Conservation (phyloP, 2,113 vertebrate genomes). For the Abramis brama region DNA sequence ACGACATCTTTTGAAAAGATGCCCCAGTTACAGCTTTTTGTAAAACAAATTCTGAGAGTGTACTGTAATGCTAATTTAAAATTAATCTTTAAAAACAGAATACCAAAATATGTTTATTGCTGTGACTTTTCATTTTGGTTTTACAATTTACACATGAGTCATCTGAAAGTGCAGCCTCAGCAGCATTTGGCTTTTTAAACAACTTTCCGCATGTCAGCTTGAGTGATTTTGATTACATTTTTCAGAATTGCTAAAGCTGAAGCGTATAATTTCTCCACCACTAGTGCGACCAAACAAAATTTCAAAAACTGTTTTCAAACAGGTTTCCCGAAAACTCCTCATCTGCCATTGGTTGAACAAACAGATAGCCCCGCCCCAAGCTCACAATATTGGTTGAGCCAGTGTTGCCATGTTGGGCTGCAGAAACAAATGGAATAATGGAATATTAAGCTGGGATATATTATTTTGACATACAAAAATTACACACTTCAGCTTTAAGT, state of each 20-base stretch:
- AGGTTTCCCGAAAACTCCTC: background rate
- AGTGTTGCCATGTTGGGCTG: background rate
- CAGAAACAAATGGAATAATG: background rate
- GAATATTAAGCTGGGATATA: background rate
- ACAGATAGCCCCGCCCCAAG: background rate
- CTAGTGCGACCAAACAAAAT: background rate
- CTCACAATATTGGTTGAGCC: background rate
- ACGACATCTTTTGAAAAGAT: no score
- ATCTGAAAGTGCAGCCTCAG: conserved; percentile 2
- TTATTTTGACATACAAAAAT: background rate
- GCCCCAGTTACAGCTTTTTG: no score
- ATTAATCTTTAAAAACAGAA: background rate
- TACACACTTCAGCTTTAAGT: background rate
- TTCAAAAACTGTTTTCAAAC: background rate
- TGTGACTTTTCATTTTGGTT: conserved; percentile 1
- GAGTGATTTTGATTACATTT: background rate
- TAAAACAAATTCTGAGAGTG: no score
- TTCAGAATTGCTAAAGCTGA: background rate
- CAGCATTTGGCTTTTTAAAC: background rate
- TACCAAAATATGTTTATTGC: background rate
- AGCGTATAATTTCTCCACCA: background rate
- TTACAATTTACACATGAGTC: conserved; percentile 12
- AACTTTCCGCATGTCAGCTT: background rate
- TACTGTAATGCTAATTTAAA: background rate
- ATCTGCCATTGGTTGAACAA: conserved; percentile 4